Base-by-base conservation (phyloP, 2,797 vertebrate genomes). In the Lemur catta region DNA sequence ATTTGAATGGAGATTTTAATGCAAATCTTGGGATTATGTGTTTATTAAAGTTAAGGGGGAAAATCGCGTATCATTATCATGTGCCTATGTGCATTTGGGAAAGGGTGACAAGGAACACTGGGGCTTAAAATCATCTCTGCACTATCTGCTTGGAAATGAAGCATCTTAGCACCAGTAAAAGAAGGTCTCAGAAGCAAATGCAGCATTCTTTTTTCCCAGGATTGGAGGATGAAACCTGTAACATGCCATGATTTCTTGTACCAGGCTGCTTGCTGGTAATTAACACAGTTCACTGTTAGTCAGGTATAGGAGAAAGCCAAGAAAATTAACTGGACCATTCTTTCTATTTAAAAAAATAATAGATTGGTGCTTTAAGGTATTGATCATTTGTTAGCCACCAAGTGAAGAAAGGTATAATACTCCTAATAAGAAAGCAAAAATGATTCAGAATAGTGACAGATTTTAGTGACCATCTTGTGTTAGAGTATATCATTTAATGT, bases 1-100 rank as follows among this genome's bases (percentile, higher is more conserved):
- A 65, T 38, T 96, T 95, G 43, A 88, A 52, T 10, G 81, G 74
- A 97, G 52, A 52, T 24, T 26, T 88, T 38, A 91, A 89, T 95
- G 22, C 84, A 91, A 28, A 84, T 96, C 41, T 92, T 92, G 74
- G 61, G 30, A 24, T 69, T 71, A 41, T 43, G 4, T 72, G 11
- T 78, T 95, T 91, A n/a, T n/a, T 74, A 65, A 82, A 94, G 22
- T 43, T 94, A 74, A 88, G 57, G 69, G 82, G 86, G 63, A 65
- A 85, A 82, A 72, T 81, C 65, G 6, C 74, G 15, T 94, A 13
- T 89, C 79, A 65, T 76, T 18, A 30, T 93, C 13, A n/a, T 89
- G 9, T 88, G 50, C 48, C 33, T 82, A 10, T 57, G 46, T 78
- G 24, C 33, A 80, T 93, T 92, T 95, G n/a, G 28, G 17, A 72